Evolutionary conservation across 2,888 invertebrate species (phyloP), one percentile per base, ranked within the genome.

Genomic region (Drosophila imparisetae): DNA sequence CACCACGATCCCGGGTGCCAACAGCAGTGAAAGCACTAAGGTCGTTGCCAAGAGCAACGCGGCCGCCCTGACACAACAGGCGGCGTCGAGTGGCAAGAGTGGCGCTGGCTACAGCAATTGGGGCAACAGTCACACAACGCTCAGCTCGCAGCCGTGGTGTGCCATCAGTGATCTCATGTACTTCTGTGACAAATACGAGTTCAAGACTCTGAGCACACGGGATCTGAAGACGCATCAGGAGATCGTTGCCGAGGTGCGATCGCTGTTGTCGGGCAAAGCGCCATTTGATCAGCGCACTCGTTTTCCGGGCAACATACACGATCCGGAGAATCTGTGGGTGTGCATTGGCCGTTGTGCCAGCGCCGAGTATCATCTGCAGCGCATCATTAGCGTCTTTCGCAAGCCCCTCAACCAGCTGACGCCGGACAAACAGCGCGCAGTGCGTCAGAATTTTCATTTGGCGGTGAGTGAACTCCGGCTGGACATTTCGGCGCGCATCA

Each of bases 181-280:
- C 32, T 91, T 91, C 66, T 91, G 91, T 67, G 91, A 92, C 80
- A 91, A 89, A 79, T 90, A 91, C 74, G 91, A 92, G 72, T 92
- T 89, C 70, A 90, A 88, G 65, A 81, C 91, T 6, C 68, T 92
- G 8, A 88, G 85, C 48, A 80, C 86, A 2, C 72, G 80, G 5
- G 91, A 91, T 34, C 74, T 80, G 21, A 84, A 79, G 74, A 81
- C 86, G 5, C 92, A 92, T 34, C 86, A 84, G 72, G 81, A 77
- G 61, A 91, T 91, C 40, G 86, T 90, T 11, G 81, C 80, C 40
- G 90, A 92, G 70, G 88, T 91, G 40, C 83, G 86, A 1, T 72
- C 83, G 0, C 53, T 91, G 55, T 65, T 92, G 24, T 75, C 74
- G 29, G 80, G 84, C 32, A 83, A 81, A 49, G 84, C 92, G 18